Conservation (phyloP, 2,888 invertebrate species). For the Limnephilus rhombicus region DNA sequence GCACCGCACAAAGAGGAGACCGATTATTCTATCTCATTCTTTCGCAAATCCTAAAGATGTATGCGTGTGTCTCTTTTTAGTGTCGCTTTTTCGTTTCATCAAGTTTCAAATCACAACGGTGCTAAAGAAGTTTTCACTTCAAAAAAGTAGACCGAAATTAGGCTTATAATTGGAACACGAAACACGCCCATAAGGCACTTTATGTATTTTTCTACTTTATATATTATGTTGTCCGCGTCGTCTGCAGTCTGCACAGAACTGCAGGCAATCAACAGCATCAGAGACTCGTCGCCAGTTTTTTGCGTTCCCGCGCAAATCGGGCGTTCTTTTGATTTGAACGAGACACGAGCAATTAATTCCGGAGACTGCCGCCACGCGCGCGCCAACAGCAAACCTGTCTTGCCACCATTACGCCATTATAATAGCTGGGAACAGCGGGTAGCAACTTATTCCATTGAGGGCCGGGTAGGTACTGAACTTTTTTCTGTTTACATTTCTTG, state of each 20-base stretch:
- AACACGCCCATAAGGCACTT: no score
- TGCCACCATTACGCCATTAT: not conserved
- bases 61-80: no score
- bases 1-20: no score
- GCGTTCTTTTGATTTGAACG: not conserved
- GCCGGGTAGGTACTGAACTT: not conserved
- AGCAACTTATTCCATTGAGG: not conserved
- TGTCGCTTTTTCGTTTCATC: no score
- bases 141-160: no score
- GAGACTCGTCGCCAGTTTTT: slow-evolving; percentile 18
- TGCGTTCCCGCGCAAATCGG: slow-evolving; percentile 6
- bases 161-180: no score
- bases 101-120: no score
- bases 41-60: no score
- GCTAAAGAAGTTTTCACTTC: no score
- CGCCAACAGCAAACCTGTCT: not conserved
- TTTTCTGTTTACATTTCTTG: not conserved
- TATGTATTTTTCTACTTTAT: no score
- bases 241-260: not conserved
- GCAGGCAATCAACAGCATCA: not conserved
- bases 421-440: not conserved
- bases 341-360: slow-evolving; percentile 26
- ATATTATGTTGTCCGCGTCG: not conserved
- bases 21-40: no score
- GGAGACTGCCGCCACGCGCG: not conserved